These are phyloP conservation scores for Xylocopa sonorina DNA, from an alignment of 1,140 invertebrate genomes.

Conservation along the genomic window DNA sequence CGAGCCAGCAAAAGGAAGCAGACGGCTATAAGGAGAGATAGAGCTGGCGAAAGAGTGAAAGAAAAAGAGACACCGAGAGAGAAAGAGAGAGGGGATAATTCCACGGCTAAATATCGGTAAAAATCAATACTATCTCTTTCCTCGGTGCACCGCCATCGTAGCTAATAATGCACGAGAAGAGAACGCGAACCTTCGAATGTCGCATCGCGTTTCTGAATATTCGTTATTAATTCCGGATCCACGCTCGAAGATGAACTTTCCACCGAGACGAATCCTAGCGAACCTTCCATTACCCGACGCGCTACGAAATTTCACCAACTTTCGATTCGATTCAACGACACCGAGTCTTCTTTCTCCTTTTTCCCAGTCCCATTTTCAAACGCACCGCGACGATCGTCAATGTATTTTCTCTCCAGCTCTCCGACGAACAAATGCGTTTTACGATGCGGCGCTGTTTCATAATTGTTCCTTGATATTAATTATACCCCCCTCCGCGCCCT, in stretches of 20 bases:
- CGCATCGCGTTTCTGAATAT: conserved; percentile 28
- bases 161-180: conserved; percentile 72
- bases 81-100: conserved; percentile 74
- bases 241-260: not conserved
- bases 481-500: not conserved
- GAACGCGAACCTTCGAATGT: conserved; percentile 30
- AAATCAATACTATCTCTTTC: conserved; percentile 80
- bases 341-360: not conserved
- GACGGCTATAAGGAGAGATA: conserved; percentile 54
- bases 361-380: too few species aligned
- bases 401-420: too few species aligned
- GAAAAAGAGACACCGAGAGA: conserved; percentile 55
- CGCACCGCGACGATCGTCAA: too few species aligned
- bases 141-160: conserved; percentile 68
- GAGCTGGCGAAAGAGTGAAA: conserved; percentile 54
- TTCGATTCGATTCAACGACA: not conserved
- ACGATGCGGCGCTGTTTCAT: conserved; percentile 8
- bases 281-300: not conserved
- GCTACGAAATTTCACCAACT: too few species aligned
- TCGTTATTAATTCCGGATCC: not conserved
- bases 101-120: conserved; percentile 80
- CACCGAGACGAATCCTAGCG: too few species aligned
- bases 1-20: conserved; percentile 49
- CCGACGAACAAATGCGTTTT: conserved; percentile 32
- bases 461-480: conserved; percentile 2